Base-by-base conservation (phyloP, 2,113 vertebrate species). In the Hypocryptadius cinnamomeus region DNA sequence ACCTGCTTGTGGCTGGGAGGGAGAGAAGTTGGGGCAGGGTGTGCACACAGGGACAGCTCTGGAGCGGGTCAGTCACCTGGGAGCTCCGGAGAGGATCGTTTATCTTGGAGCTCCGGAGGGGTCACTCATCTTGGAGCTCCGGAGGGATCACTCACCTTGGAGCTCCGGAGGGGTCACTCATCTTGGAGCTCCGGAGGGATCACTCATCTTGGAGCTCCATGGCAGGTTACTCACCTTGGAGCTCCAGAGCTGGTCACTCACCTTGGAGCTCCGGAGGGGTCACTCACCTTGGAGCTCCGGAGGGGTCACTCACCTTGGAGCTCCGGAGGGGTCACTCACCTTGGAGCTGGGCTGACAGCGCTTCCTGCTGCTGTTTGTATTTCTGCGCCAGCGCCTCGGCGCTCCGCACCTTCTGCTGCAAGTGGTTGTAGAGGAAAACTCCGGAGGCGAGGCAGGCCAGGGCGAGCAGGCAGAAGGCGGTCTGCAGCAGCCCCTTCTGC, bases 301-400 rank as follows among this genome's bases (percentile, higher is more conserved):
- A 10, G 78, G 1, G 66, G 44, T 37, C 90, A 60, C 97, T 96
- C 95, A 98, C 48, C 23, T 5, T 25, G 23, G 23, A 40, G 47
- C 9, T 28, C 50, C 2, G 15, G 50, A 28, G 50, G 1, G 77
- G 44, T 37, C 90, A 64, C 97, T 96, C 95, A 98, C 97, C 97
- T 91, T 98, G 97, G 48, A 98, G 96, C 91, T 98, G 97, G 4
- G 97, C 97, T 14, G 97, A 97, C 22, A 98, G 96, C 2, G 96
- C 92, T 79, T 98, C 97, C 64, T 98, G 97, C 95, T 98, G 97
- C 96, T 97, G 97, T 14, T 94, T 97, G 97, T 94, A 95, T 79
- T 96, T 97, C 88, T 91, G 85, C 15, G 97, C 91, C 85, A 97
- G 80, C 9, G 71, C 79, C 21, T 97, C 96, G 1, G 97, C 93